Conservation (phyloP, 35 echinoderm and acorn worm genomes). For the Amphiura filiformis region DNA sequence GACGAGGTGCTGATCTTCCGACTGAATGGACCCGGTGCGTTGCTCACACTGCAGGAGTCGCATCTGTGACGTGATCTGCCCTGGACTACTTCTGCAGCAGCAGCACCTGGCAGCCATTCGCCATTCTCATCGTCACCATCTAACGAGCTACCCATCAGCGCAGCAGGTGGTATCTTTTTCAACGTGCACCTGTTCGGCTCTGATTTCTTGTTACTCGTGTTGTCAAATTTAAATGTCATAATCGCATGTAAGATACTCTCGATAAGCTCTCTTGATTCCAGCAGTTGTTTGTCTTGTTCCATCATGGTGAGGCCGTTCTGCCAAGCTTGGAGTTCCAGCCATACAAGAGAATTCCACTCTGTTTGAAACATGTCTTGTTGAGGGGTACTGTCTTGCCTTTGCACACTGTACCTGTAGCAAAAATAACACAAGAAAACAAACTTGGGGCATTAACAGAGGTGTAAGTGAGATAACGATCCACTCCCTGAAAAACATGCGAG, state of each 20-base stretch:
- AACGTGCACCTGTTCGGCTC: background rate
- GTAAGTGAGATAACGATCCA: no score
- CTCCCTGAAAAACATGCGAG: no score
- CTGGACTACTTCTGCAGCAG: background rate
- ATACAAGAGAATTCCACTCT: constrained; percentile 69
- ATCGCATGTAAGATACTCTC: constrained; percentile 50
- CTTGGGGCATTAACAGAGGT: no score
- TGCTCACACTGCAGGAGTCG: background rate
- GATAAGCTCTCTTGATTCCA: constrained; percentile 43
- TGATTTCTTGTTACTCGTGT: constrained; percentile 16
- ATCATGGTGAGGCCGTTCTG: constrained; percentile 59
- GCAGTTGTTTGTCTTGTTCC: constrained; percentile 51
- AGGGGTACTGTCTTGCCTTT: constrained; percentile 30
- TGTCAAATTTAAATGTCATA: constrained; percentile 67
- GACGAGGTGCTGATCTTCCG: constrained; percentile 11
- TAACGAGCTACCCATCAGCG: constrained; percentile 14
- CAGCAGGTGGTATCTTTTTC: background rate
- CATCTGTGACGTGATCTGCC: background rate
- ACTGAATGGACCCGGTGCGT: background rate
- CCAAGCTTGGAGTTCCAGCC: constrained; percentile 86
- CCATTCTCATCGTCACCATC: background rate
- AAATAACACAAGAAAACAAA: no score
- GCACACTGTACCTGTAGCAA: background rate
- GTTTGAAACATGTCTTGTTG: constrained; percentile 62
- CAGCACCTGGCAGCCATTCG: background rate